phyloP scores from a whole-genome alignment of 2,797 vertebrate genomes.

The Luscinia luscinia region DNA sequence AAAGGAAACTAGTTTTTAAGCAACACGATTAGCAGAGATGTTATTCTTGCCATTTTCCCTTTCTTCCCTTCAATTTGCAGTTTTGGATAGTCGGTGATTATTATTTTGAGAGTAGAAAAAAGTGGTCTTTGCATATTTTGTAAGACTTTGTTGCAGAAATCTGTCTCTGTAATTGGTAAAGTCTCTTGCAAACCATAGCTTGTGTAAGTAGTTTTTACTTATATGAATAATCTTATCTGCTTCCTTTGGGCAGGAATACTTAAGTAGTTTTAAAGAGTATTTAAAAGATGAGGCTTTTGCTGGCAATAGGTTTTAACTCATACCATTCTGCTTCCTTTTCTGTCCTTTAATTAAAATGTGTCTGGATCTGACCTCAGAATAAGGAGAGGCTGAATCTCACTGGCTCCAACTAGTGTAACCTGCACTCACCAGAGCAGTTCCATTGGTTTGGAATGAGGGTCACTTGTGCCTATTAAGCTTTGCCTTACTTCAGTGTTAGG shows the following conservation, averaged over 20 bases:
- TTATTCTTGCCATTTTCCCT: neutral
- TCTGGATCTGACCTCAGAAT: neutral
- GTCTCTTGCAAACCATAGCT: neutral
- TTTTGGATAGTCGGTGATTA: neutral
- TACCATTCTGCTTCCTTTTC: constrained; percentile 26
- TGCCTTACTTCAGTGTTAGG: neutral
- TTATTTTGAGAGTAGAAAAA: neutral
- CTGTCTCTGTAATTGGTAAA: neutral
- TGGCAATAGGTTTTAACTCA: neutral
- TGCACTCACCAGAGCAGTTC: neutral
- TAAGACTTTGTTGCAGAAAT: neutral
- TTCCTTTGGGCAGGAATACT: constrained; percentile 46
- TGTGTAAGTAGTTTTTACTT: constrained; percentile 31
- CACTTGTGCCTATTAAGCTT: neutral
- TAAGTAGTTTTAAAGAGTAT: constrained; percentile 31
- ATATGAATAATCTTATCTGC: constrained; percentile 23
- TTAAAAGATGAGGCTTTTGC: constrained; percentile 29
- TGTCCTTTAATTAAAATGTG: constrained; percentile 18
- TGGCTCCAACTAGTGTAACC: neutral
- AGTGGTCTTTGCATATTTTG: neutral
- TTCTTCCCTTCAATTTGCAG: neutral
- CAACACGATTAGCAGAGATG: neutral
- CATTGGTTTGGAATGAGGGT: neutral
- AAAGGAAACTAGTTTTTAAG: neutral
- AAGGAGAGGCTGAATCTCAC: neutral